phyloP scores from a whole-genome alignment of 2,888 invertebrate species.

The Phorcus lineatus region DNA sequence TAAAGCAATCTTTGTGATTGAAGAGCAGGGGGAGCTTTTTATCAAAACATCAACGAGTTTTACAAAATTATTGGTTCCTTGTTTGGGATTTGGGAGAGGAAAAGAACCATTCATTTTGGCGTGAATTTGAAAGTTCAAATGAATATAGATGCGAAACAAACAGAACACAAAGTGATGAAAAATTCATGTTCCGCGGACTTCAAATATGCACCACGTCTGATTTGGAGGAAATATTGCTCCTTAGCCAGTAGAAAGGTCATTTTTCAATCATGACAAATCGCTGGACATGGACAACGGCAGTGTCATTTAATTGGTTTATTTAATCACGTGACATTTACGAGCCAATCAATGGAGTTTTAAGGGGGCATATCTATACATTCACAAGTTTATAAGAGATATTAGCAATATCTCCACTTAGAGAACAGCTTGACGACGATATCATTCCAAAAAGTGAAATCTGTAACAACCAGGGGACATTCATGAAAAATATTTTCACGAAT shows the following conservation, averaged over 20 bases:
- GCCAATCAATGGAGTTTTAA: not conserved
- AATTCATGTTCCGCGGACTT: not conserved
- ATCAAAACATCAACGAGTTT: not conserved
- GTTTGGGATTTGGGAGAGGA: not conserved
- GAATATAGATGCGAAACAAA: slow-evolving; percentile 10
- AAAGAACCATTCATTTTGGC: not conserved
- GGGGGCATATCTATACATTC: slow-evolving; percentile 16
- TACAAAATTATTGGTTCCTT: slow-evolving; percentile 11
- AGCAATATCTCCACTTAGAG: slow-evolving; percentile 1
- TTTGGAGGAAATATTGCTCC: slow-evolving; percentile 4
- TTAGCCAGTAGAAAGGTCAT: not conserved
- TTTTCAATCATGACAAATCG: slow-evolving; percentile 17
- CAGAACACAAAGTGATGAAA: slow-evolving; percentile 12
- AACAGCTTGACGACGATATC: not conserved
- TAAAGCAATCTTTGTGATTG: not conserved
- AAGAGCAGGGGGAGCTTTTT: not conserved
- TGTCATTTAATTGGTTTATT: slow-evolving; percentile 21
- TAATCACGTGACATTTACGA: slow-evolving; percentile 24
- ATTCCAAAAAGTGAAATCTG: too few relatives aligned
- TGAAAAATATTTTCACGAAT: too few relatives aligned
- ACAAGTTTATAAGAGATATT: slow-evolving; percentile 13
- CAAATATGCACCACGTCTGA: slow-evolving; percentile 5
- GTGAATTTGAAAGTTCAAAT: not conserved
- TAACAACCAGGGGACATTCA: too few relatives aligned
- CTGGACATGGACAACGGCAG: not conserved